Evolutionary conservation across 2,113 vertebrate genomes (phyloP).

Genomic region (Bolborhynchus lineola): DNA sequence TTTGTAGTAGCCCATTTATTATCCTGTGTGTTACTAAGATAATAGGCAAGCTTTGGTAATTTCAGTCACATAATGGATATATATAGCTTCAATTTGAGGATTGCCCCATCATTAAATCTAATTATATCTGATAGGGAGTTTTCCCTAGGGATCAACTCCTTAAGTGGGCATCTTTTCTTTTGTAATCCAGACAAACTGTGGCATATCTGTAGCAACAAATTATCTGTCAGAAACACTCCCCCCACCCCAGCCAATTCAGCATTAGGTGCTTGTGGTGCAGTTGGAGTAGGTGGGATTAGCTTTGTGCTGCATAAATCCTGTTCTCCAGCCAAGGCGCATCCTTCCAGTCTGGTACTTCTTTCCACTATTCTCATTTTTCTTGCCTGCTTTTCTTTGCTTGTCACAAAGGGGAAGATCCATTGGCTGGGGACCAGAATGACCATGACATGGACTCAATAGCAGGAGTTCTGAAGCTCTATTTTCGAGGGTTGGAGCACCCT

Average conservation of each 20-base stretch:
- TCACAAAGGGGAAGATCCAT: conserved; percentile 88
- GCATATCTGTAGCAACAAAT: background rate
- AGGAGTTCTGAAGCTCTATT: conserved; percentile 96
- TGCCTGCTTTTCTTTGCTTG: background rate
- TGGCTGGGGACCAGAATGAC: conserved; percentile 97
- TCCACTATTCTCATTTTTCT: background rate
- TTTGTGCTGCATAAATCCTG: background rate
- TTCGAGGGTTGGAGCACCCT: conserved; percentile 90
- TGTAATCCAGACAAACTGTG: background rate
- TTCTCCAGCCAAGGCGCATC: background rate
- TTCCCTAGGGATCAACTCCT: conserved; percentile 56
- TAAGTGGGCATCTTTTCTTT: conserved; percentile 49
- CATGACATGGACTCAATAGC: conserved; percentile 99
- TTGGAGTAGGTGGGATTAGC: background rate
- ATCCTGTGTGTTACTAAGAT: conserved; percentile 64
- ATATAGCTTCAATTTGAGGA: conserved; percentile 70
- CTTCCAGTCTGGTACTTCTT: background rate
- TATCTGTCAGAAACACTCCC: background rate
- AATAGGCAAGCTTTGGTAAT: conserved; percentile 72
- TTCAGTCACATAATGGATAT: conserved; percentile 74
- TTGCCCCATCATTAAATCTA: conserved; percentile 75
- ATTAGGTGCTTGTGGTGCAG: background rate
- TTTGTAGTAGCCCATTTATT: conserved; percentile 72
- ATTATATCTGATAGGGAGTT: conserved; percentile 66
- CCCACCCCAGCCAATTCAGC: rapidly evolving